Percentiles rank a stretch among this genome's conserved stretches.
These are phyloP conservation scores for Triplophysa yarkandensis DNA, from an alignment of 2,797 vertebrate genomes.

Conservation along the genomic window DNA sequence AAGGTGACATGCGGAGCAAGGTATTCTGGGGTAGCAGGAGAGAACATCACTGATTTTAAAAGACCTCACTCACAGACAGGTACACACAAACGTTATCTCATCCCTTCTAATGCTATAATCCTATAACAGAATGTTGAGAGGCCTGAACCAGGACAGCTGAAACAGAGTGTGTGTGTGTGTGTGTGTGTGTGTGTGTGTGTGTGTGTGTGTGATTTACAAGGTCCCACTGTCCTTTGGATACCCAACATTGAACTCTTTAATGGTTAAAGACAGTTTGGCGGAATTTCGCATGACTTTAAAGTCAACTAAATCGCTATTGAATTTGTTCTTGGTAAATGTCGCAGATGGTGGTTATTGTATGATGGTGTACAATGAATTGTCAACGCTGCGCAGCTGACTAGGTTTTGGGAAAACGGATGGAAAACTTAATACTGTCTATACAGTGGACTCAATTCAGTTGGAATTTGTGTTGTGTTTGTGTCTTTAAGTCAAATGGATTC, in stretches of 20 bases:
- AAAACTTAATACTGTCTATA: slow-evolving; percentile 40
- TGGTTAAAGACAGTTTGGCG: slow-evolving; percentile 1
- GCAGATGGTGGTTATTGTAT: slow-evolving; percentile 8
- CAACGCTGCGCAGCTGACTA: slow-evolving; percentile 22
- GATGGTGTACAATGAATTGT: slow-evolving; percentile 35
- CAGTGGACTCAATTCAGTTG: slow-evolving; percentile 43
- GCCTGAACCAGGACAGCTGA: slow-evolving; percentile 20
- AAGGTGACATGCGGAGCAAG: slow-evolving; percentile 11
- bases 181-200: background rate
- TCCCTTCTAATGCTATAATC: slow-evolving; percentile 41
- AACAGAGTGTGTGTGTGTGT: slow-evolving; percentile 2
- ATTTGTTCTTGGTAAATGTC: background rate
- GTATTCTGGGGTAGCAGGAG: slow-evolving; percentile 15
- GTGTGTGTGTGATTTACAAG: background rate
- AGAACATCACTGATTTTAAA: slow-evolving; percentile 5
- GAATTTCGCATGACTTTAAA: slow-evolving; percentile 2
- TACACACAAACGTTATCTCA: slow-evolving; percentile 16
- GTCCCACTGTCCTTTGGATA: background rate
- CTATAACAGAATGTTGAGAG: slow-evolving; percentile 33
- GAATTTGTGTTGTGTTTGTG: slow-evolving; percentile 22
- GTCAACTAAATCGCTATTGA: background rate
- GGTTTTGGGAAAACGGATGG: slow-evolving; percentile 39
- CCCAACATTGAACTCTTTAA: slow-evolving; percentile 1
- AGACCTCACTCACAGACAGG: slow-evolving; percentile 23
- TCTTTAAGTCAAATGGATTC: background rate